Conservation (phyloP, 2,113 vertebrate genomes). For the Cheirogaleus medius region DNA sequence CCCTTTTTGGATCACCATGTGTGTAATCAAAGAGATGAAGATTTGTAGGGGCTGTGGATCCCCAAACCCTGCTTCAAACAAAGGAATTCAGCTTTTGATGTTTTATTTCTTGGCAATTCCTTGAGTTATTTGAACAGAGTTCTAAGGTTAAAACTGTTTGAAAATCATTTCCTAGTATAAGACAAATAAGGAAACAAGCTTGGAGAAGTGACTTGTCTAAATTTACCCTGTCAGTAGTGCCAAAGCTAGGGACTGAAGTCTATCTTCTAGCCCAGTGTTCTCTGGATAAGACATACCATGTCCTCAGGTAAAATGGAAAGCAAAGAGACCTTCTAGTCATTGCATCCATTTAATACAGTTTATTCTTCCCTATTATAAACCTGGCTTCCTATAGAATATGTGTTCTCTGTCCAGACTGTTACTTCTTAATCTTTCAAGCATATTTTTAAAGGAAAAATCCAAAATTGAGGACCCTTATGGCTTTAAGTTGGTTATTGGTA, state of each 20-base stretch:
- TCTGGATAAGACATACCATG: neutral
- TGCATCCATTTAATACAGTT: neutral
- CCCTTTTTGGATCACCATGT: neutral
- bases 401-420: neutral
- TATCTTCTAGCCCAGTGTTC: neutral
- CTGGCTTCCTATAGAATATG: neutral
- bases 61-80: neutral
- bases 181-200: neutral
- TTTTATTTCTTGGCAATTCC: neutral
- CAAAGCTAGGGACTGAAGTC: neutral
- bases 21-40: neutral
- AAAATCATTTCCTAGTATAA: conserved; percentile 11
- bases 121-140: conserved; percentile 33
- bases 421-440: neutral
- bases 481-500: neutral
- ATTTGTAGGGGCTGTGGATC: neutral
- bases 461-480: neutral
- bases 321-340: neutral
- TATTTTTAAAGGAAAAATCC: conserved; percentile 37
- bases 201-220: neutral
- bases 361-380: neutral
- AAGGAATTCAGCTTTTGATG: neutral
- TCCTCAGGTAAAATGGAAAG: neutral
- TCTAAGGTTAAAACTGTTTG: conserved; percentile 43
- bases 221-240: neutral